A percentile compares a stretch with the other conserved stretches of the same genome.
Conservation (phyloP, 2,113 vertebrate genomes). For the Halichoerus grypus region DNA sequence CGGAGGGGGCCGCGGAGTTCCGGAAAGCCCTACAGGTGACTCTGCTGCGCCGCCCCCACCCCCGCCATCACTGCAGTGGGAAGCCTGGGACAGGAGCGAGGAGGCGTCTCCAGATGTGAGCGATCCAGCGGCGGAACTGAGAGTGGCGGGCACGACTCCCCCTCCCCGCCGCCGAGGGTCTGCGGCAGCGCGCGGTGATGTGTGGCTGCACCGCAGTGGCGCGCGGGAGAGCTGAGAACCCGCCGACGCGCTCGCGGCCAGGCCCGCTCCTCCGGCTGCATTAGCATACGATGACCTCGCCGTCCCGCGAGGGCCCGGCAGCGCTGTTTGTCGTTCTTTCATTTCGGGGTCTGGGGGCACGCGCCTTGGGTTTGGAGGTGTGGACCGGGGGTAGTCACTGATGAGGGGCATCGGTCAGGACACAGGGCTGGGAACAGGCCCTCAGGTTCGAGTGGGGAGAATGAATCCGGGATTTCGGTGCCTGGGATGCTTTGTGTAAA, state of each 20-base stretch:
- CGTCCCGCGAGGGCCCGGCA: background rate
- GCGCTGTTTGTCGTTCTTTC: background rate
- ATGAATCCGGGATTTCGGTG: background rate
- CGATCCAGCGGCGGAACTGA: background rate
- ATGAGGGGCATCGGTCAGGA: background rate
- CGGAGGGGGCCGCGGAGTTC: conserved; percentile 56
- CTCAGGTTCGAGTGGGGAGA: background rate
- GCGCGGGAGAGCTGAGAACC: conserved; percentile 30
- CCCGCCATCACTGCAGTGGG: conserved; percentile 17
- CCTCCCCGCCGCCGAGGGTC: background rate
- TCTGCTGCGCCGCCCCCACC: background rate
- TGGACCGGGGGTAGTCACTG: background rate
- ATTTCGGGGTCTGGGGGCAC: background rate
- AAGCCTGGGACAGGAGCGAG: background rate
- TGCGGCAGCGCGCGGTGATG: background rate
- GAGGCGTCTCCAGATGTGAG: background rate
- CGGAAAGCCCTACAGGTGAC: conserved; percentile 67
- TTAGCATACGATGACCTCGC: conserved; percentile 63
- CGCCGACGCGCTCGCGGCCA: background rate
- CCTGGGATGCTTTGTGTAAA: conserved; percentile 14
- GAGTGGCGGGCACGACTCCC: background rate
- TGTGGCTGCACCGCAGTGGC: conserved; percentile 61
- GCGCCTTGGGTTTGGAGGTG: background rate
- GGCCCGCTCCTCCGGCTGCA: background rate
- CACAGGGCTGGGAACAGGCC: background rate